These are phyloP conservation scores for Rhyacophila brunnea DNA, from an alignment of 1,140 invertebrate genomes.

Conservation along the genomic window DNA sequence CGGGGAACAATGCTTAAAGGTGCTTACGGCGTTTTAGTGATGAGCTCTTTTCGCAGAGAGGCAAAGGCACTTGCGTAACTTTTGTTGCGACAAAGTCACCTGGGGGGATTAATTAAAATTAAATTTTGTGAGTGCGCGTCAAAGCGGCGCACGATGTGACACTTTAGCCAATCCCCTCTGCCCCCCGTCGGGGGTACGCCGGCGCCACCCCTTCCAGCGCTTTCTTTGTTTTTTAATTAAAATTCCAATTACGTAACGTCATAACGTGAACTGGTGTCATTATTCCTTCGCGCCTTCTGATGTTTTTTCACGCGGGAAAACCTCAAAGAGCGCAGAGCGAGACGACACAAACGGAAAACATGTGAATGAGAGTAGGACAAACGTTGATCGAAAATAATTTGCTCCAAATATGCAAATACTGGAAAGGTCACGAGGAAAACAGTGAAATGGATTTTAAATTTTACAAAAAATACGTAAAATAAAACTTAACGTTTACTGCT, in stretches of 20 bases:
- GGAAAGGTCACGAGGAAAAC: no score
- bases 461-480: no score
- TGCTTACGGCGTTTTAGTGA: no score
- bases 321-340: conserved; percentile 8
- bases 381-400: no score
- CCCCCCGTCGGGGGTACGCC: neutral
- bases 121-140: conserved; percentile 30
- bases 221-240: conserved; percentile 35
- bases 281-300: conserved; percentile 22
- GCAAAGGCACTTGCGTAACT: conserved; percentile 26
- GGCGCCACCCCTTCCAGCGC: conserved; percentile 1
- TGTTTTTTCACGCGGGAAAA: conserved; percentile 18
- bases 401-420: no score
- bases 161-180: neutral
- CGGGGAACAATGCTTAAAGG: no score
- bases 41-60: no score
- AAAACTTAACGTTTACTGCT: no score
- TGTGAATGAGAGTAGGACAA: neutral
- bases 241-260: conserved; percentile 36
- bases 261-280: conserved; percentile 30
- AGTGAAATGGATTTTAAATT: no score
- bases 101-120: conserved; percentile 34
- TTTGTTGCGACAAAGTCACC: conserved; percentile 35
- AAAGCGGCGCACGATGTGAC: conserved; percentile 24
- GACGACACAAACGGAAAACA: neutral